Evolutionary conservation across 1,140 invertebrate species (phyloP), one percentile per base, ranked within the genome.

Genomic region (Drosophila dunni): DNA sequence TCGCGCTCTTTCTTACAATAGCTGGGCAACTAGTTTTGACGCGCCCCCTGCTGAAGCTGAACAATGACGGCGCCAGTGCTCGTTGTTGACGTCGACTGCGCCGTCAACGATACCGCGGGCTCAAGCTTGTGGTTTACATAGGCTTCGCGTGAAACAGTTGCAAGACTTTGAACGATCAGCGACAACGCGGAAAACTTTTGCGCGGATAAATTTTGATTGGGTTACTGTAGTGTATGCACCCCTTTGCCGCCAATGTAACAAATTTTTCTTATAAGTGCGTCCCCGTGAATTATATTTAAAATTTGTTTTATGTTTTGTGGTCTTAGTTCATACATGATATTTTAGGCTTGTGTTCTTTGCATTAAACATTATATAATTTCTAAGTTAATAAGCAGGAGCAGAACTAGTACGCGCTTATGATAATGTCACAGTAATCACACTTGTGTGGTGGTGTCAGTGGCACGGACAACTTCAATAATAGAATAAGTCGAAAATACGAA

Each of bases 121-220:
- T 53, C 81, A 90, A 91, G 90, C 90, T 91, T 91, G 91, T 91
- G 91, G 90, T 91, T 88, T 86, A 69, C 64, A 58, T 60, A 65
- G 60, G 75, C 70, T 68, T 65, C 75, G 81, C 81, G 77, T 79
- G 88, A 91, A 91, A 91, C 90, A 91, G 90, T 91, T 91, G 90
- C 90, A 91, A 91, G 90, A 75, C 91, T 91, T 91, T 90, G 84
- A 90, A 91, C 90, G 90, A 91, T 90, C 90, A 91, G 90, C 83
- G 79, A 91, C 90, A 90, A 91, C 90, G 90, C 79, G 81, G 90
- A 86, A 90, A 90, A 83, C 85, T 89, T 91, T 91, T 78, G 85
- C 85, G 85, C 85, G 85, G 85, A 89, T 89, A 81, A 68, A 81
- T 76, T 85, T 85, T 76, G 65, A 79, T 79, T 73, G 60, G 62